These are phyloP conservation scores for Tetraneura akinire DNA, from an alignment of 1,140 invertebrate species.

Conservation along the genomic window DNA sequence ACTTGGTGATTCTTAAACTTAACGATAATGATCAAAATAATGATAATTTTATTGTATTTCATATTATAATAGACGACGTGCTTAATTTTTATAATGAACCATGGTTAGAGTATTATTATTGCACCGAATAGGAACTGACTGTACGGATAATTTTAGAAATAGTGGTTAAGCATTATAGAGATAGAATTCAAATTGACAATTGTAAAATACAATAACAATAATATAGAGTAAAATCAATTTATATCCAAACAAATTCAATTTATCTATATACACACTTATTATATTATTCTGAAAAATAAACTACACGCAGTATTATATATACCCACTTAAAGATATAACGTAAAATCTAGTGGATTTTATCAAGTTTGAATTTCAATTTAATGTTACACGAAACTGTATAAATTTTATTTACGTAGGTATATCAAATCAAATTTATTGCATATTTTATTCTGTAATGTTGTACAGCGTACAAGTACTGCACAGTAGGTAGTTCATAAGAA, in stretches of 20 bases:
- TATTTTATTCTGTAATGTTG: too few relatives aligned
- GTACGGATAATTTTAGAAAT: too few relatives aligned
- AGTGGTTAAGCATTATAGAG: too few relatives aligned
- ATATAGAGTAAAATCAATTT: not conserved
- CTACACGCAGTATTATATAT: not conserved
- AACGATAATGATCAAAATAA: too few relatives aligned
- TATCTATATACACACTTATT: not conserved
- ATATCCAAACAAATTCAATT: not conserved
- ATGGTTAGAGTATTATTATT: too few relatives aligned
- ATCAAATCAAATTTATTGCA: not conserved
- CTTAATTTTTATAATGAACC: too few relatives aligned
- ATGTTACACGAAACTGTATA: not conserved
- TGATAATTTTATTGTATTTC: too few relatives aligned
- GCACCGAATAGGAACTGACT: too few relatives aligned
- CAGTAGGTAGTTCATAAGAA: too few relatives aligned
- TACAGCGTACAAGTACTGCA: too few relatives aligned
- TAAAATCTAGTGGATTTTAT: not conserved
- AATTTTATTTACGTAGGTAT: not conserved
- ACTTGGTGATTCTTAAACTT: too few relatives aligned
- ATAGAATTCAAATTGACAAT: not conserved
- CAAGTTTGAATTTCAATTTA: not conserved
- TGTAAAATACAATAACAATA: not conserved
- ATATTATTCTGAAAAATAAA: not conserved
- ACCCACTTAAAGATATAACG: not conserved
- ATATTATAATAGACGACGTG: too few relatives aligned